Conservation (phyloP, 2,888 invertebrate genomes). For the Hyles lineata region DNA sequence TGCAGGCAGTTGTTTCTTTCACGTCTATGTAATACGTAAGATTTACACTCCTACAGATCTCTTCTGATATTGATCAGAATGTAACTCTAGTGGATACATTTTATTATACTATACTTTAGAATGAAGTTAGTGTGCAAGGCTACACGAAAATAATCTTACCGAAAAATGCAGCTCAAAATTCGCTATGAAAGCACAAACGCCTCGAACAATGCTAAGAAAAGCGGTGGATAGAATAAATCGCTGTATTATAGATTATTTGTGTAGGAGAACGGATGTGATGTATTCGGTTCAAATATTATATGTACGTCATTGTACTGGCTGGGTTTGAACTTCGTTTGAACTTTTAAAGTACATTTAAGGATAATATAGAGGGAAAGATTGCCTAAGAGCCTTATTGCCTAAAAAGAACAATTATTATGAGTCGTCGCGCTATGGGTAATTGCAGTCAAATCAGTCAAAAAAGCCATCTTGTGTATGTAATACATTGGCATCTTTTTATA, state of each 20-base stretch:
- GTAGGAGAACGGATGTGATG: neutral
- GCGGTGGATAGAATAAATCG: slow-evolving; percentile 10
- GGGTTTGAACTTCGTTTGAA: too few relatives aligned
- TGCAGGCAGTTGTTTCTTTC: too few relatives aligned
- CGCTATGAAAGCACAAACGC: neutral
- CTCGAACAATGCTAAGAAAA: neutral
- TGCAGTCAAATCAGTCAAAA: neutral
- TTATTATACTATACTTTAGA: neutral
- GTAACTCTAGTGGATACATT: too few relatives aligned
- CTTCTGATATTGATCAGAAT: too few relatives aligned
- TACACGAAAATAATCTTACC: neutral
- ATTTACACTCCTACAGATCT: too few relatives aligned
- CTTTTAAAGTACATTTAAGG: too few relatives aligned
- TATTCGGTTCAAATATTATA: neutral
- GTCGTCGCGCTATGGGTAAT: neutral
- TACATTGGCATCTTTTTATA: too few relatives aligned
- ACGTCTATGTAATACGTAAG: too few relatives aligned
- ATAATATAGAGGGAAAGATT: too few relatives aligned
- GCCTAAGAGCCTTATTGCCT: too few relatives aligned
- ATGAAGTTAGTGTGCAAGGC: neutral
- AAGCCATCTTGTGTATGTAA: neutral
- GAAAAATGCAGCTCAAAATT: neutral
- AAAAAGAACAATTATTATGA: too few relatives aligned
- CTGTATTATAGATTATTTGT: neutral
- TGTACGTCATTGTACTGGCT: neutral